Conservation (phyloP, 2,797 vertebrate genomes). For the Chrosomus eos region DNA sequence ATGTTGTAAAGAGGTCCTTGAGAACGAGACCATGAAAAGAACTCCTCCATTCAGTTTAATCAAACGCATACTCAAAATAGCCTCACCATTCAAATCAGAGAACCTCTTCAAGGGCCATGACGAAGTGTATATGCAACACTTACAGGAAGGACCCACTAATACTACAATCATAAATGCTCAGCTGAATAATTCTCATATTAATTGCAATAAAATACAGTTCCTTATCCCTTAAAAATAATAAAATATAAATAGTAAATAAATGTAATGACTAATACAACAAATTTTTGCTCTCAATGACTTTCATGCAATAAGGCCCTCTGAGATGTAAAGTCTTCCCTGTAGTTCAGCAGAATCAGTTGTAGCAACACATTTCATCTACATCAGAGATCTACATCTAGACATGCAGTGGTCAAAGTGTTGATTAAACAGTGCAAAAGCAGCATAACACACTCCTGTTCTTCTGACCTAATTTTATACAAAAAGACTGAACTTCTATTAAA, state of each 20-base stretch:
- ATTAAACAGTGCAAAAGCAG: conserved; percentile 17
- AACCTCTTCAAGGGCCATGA: background rate
- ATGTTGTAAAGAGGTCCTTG: background rate
- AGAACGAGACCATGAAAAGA: background rate
- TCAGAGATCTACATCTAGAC: background rate
- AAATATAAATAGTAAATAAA: background rate
- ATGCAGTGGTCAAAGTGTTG: conserved; percentile 11
- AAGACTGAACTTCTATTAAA: conserved; percentile 13
- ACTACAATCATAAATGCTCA: background rate
- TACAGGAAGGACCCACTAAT: background rate
- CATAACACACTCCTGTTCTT: conserved; percentile 23
- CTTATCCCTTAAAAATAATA: background rate
- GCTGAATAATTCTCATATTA: background rate
- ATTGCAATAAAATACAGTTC: background rate
- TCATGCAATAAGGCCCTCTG: background rate
- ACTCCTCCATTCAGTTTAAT: background rate
- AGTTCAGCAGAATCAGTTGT: background rate
- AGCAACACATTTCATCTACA: conserved; percentile 3
- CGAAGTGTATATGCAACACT: background rate
- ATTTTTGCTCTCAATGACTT: background rate
- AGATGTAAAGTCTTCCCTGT: background rate
- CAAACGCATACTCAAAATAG: background rate
- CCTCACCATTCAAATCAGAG: background rate
- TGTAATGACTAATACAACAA: background rate
- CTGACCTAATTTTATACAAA: conserved; percentile 48